Percentiles rank a stretch among this genome's conserved stretches.
Evolutionary conservation across 2,113 vertebrate species (phyloP).

Genomic region (Ageneiosus marmoratus): DNA sequence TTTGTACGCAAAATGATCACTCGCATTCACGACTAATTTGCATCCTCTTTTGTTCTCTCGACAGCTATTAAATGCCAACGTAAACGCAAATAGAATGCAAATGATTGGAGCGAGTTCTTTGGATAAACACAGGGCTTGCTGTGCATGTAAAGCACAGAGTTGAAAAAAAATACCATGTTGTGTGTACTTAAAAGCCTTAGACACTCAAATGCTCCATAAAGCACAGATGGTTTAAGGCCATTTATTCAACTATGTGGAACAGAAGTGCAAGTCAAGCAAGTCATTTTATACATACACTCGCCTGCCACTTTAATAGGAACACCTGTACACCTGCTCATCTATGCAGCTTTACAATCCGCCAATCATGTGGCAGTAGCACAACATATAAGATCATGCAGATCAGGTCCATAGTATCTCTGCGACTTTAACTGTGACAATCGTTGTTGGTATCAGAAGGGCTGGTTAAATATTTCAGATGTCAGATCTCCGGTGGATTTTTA

Average conservation of each 20-base stretch:
- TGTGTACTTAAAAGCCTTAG: not conserved
- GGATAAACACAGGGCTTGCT: not conserved
- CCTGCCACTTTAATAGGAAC: too few relatives aligned
- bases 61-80: constrained; percentile 1
- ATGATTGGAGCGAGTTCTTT: not conserved
- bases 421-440: too few relatives aligned
- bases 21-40: constrained; percentile 6
- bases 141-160: not conserved
- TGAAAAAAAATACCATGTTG: too few relatives aligned
- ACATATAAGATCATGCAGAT: too few relatives aligned
- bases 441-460: not conserved
- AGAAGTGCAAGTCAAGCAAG: constrained; percentile 17
- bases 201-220: constrained; percentile 32
- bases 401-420: too few relatives aligned
- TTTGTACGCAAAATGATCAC: not conserved
- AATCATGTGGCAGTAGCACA: too few relatives aligned
- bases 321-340: too few relatives aligned
- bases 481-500: too few relatives aligned
- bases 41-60: not conserved
- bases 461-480: not conserved
- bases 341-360: too few relatives aligned
- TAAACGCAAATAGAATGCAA: constrained; percentile 12
- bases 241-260: not conserved
- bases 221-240: constrained; percentile 10
- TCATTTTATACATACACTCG: too few relatives aligned